phyloP scores from a whole-genome alignment of 2,888 invertebrate genomes.

The Drepana falcataria region DNA sequence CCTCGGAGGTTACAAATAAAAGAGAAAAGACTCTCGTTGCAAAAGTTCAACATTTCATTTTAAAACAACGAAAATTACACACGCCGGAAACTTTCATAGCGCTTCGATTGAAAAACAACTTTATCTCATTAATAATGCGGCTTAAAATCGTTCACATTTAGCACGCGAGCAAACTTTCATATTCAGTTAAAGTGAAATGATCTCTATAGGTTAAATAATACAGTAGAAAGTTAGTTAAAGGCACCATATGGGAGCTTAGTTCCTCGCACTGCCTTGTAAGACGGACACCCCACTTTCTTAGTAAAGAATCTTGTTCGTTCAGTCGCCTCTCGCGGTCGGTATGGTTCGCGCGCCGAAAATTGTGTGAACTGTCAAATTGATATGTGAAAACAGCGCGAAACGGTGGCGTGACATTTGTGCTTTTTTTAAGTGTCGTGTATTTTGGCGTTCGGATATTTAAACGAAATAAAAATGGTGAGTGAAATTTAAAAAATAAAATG shows the following conservation, averaged over 20 bases:
- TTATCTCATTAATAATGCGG: not conserved
- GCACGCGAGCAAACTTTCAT: not conserved
- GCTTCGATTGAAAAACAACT: not conserved
- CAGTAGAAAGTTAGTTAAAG: not conserved
- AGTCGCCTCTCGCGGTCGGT: conserved; percentile 23
- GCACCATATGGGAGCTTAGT: not conserved
- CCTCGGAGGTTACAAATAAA: not conserved
- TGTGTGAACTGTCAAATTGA: conserved; percentile 24
- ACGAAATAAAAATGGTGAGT: conserved; percentile 28
- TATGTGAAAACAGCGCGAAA: conserved; percentile 23
- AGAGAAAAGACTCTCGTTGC: not conserved
- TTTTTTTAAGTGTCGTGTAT: conserved; percentile 20
- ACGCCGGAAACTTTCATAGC: not conserved
- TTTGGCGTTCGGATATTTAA: conserved; percentile 24
- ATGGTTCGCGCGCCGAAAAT: conserved; percentile 25
- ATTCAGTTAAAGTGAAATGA: not conserved
- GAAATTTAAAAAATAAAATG: not conserved
- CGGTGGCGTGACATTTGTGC: conserved; percentile 30
- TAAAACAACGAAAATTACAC: not conserved
- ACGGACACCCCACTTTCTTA: conserved; percentile 52
- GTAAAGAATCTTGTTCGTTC: conserved; percentile 27
- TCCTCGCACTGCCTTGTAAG: conserved; percentile 33
- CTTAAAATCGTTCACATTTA: not conserved
- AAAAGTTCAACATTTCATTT: not conserved
- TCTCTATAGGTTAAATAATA: not conserved